Evolutionary conservation across 1,140 invertebrate species (phyloP).

Genomic region (Homarus americanus): DNA sequence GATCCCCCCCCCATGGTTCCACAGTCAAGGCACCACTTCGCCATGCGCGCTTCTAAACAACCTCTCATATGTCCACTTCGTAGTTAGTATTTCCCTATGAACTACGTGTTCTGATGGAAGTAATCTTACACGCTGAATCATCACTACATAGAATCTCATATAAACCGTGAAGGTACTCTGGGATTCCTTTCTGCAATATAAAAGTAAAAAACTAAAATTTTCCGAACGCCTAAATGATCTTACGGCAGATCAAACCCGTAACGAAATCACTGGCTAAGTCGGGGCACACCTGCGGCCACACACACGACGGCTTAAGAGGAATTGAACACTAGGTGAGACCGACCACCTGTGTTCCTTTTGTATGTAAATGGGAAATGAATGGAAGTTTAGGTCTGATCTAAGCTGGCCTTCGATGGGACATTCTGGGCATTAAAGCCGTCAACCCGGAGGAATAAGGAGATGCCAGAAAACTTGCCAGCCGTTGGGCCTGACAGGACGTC

Average conservation of each 20-base stretch:
- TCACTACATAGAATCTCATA: no score
- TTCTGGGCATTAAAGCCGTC: background rate
- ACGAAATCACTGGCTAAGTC: background rate
- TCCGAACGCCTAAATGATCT: background rate
- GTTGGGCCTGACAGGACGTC: background rate
- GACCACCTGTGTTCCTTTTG: background rate
- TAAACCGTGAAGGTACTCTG: no score
- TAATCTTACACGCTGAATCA: no score
- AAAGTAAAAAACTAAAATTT: background rate
- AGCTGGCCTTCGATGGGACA: background rate
- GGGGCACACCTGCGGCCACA: background rate
- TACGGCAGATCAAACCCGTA: background rate
- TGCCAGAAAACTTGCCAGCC: background rate
- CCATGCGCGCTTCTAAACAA: no score
- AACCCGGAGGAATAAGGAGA: background rate
- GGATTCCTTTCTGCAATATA: no score
- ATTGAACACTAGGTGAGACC: background rate
- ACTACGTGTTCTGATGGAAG: no score
- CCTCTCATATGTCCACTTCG: no score
- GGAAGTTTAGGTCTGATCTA: background rate
- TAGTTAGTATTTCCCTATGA: no score
- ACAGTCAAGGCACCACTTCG: no score
- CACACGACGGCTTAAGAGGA: background rate
- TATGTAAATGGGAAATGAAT: constrained; percentile 5
- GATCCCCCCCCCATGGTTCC: no score